Base-by-base conservation (phyloP, 1,140 invertebrate species). In the Drosophila pallidifrons region DNA sequence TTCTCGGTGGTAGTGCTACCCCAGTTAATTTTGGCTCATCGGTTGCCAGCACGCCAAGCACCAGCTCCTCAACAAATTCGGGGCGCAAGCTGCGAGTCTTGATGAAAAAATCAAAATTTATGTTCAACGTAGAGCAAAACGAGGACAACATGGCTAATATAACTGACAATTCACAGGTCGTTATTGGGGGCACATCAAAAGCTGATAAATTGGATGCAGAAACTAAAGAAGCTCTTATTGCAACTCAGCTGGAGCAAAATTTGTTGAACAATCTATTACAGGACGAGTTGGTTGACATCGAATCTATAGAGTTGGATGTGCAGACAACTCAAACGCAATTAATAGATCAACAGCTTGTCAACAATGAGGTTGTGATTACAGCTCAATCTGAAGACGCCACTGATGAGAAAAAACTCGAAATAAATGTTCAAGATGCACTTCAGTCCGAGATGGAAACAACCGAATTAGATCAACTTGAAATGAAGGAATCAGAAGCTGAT, bases 21-120 rank as follows among this genome's bases (percentile, higher is more conserved):
- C 30, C 30, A 35, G n/a, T 5, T 10, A 32, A 47, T 63, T 13
- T 15, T 3, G 5, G 5, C 6, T 5, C 6, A 6, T n/a, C 10
- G 15, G 20, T 10, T 7, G 35, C 30, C 20, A 35, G 41, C 8
- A 49, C 55, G 3, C 51, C 69, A 8, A 63, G 52, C 30, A 35
- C 66, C 5, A 30, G 20, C 54, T 59, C 51, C 16, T 43, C 28
- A 20, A 35, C 1, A 13, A 13, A 43, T 11, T 52, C 66, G 2
- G 72, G 61, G n/a, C 81, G 81, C 7, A 71, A 79, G n/a, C 38
- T 82, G 8, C 58, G 81, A 1, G 59, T 82, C 20, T 11, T 83
- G 10, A 1, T 82, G 3, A 83, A 76, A 5, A 71, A 57, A 61
- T 28, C 41, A 1, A 7, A 47, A 51, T 35, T 8, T 15, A 1